Percentiles rank a stretch among this genome's conserved stretches.
Evolutionary conservation across 2,797 vertebrate genomes (phyloP).

Genomic region (Picus viridis): DNA sequence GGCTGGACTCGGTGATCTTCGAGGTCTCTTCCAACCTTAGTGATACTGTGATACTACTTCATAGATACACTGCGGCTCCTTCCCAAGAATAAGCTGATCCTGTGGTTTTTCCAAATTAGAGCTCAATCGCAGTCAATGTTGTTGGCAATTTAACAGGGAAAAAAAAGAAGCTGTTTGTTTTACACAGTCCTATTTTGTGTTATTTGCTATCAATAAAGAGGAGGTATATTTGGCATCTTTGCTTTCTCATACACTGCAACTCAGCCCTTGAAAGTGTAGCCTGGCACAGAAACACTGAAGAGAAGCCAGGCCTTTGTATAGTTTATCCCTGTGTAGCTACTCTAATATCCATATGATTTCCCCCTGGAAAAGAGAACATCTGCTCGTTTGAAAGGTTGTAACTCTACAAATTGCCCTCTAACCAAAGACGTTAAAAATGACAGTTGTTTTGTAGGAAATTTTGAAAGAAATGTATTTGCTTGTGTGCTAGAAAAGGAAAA

Average conservation of each 20-base stretch:
- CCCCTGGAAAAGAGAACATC: conserved; percentile 22
- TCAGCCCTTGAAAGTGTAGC: not conserved
- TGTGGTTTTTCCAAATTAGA: not conserved
- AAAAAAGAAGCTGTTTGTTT: not conserved
- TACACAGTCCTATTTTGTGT: not conserved
- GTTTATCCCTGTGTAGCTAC: not conserved
- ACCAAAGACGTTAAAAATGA: not conserved
- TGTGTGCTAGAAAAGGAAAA: not conserved
- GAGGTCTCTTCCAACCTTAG: too few species aligned
- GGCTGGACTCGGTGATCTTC: too few species aligned
- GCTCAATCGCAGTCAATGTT: not conserved
- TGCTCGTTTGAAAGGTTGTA: conserved; percentile 7
- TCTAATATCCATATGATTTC: not conserved
- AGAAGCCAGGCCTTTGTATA: not conserved
- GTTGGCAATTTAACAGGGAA: not conserved
- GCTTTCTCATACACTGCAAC: not conserved
- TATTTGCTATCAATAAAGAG: not conserved
- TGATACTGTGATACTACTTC: not conserved
- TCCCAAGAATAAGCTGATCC: not conserved
- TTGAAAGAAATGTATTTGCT: not conserved
- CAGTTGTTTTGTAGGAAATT: not conserved
- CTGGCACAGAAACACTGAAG: not conserved
- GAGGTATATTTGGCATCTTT: not conserved
- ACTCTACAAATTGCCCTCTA: conserved; percentile 26
- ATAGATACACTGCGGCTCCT: not conserved